Evolutionary conservation across 2,888 invertebrate species (phyloP).

Genomic region (Scelioninae gen. 2): DNA sequence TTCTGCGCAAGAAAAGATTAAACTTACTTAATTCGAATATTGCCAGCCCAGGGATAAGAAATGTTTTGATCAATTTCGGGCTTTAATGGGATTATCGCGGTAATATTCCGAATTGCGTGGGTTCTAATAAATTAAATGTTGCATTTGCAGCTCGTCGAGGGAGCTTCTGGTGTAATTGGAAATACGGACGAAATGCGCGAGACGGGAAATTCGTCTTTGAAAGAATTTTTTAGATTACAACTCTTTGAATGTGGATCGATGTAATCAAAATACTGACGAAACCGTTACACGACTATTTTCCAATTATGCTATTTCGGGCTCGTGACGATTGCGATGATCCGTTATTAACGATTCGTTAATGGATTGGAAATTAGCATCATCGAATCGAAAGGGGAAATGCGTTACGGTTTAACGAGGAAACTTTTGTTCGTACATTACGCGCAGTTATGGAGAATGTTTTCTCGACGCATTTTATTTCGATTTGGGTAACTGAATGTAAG

Average conservation of each 20-base stretch:
- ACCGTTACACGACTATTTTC: slow-evolving; percentile 11
- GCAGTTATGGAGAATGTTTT: too few relatives aligned
- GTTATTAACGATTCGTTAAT: slow-evolving; percentile 22
- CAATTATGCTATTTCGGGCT: slow-evolving; percentile 13
- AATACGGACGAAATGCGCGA: slow-evolving; percentile 22
- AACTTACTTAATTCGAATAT: slow-evolving; percentile 49
- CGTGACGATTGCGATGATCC: slow-evolving; percentile 11
- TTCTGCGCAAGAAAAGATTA: slow-evolving; percentile 47
- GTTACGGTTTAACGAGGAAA: slow-evolving; percentile 5
- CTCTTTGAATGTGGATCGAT: slow-evolving; percentile 18
- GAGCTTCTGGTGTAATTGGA: slow-evolving; percentile 31
- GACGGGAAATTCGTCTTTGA: slow-evolving; percentile 14
- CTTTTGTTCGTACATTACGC: too few relatives aligned
- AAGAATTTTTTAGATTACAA: slow-evolving; percentile 32
- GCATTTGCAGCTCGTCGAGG: slow-evolving; percentile 31
- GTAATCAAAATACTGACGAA: slow-evolving; percentile 7
- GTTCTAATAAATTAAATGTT: slow-evolving; percentile 48
- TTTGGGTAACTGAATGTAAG: too few relatives aligned
- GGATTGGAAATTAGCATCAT: too few relatives aligned
- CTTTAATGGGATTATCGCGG: slow-evolving; percentile 50
- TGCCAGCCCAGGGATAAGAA: slow-evolving; percentile 29
- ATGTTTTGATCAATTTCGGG: slow-evolving; percentile 46
- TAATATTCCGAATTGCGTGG: slow-evolving; percentile 47
- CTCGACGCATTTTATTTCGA: too few relatives aligned
- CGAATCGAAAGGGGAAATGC: too few relatives aligned